Evolutionary conservation across 2,888 invertebrate species (phyloP).

Genomic region (Tethea ocularis): DNA sequence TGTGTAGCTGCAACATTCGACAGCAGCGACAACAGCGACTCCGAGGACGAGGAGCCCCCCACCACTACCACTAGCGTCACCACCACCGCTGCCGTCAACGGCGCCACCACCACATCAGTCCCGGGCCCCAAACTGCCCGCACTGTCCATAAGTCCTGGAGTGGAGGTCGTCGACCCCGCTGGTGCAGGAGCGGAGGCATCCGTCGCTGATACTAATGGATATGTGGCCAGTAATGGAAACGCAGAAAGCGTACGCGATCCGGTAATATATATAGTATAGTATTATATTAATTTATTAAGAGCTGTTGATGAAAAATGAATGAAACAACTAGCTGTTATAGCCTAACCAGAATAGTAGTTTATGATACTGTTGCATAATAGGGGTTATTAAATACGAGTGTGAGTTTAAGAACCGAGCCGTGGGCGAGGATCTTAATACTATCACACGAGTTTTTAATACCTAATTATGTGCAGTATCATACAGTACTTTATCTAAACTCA

Average conservation of each 20-base stretch:
- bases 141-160: not conserved
- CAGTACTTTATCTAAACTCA: too few relatives aligned
- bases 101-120: not conserved
- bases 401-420: too few relatives aligned
- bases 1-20: constrained; percentile 67
- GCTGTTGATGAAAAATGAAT: too few relatives aligned
- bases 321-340: too few relatives aligned
- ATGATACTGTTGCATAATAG: too few relatives aligned
- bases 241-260: not conserved
- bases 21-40: constrained; percentile 70
- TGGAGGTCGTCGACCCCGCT: constrained; percentile 21
- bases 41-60: constrained; percentile 52
- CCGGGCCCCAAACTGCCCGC: not conserved
- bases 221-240: not conserved
- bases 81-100: constrained; percentile 10
- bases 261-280: not conserved
- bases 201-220: not conserved
- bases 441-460: too few relatives aligned
- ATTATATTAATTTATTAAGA: too few relatives aligned
- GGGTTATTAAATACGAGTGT: too few relatives aligned
- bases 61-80: constrained; percentile 19
- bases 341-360: too few relatives aligned
- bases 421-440: too few relatives aligned
- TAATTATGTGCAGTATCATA: too few relatives aligned
- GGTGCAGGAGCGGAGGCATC: constrained; percentile 24